Evolutionary conservation across 2,888 invertebrate genomes (phyloP), one percentile per base, ranked within the genome.

Genomic region (Mimas tiliae): DNA sequence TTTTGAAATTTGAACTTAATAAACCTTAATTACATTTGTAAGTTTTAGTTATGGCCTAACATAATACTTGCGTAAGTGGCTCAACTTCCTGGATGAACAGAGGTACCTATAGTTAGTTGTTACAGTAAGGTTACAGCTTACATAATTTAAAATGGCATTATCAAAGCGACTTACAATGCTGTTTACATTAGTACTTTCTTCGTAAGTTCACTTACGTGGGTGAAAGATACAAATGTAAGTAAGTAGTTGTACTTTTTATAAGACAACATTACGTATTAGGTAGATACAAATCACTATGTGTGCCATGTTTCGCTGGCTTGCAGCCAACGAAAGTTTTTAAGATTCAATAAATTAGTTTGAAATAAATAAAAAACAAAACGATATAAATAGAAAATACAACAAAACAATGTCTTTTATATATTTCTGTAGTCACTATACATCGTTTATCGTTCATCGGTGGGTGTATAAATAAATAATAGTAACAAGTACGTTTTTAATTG

Each of bases 381-480:
- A 55, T 11, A 58, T 38, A 11, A 65, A 66, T 65, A 62, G n/a
- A 66, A 65, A 68, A 69, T 64, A 69, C 65, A 69, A 67, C 63
- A 70, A 66, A 64, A 55, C 33, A 55, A 47, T 64, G 64, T 64
- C 64, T 64, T 64, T 64, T 27, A 45, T 67, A 65, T 67, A 53
- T 69, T 67, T 71, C 38, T 64, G 47, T 19, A 42, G 47, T 48
- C 48, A 19, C 27, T 16, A 58, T 19, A 58, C 12, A 51, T 64
- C 38, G 19, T 63, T 66, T n/a, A n/a, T n/a, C n/a, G n/a, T n/a
- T n/a, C n/a, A n/a, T 79, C 79, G 79, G 79, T 79, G 79, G 79
- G 79, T 74, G 69, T 69, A 11, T 38, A 12, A 47, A 11, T 38
- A 12, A 47, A n/a, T 27, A 11, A 34, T 64, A 27, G 52, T 27